Evolutionary conservation across 2,113 vertebrate genomes (phyloP), one percentile per base, ranked within the genome.

Genomic region (Peucedramus taeniatus): DNA sequence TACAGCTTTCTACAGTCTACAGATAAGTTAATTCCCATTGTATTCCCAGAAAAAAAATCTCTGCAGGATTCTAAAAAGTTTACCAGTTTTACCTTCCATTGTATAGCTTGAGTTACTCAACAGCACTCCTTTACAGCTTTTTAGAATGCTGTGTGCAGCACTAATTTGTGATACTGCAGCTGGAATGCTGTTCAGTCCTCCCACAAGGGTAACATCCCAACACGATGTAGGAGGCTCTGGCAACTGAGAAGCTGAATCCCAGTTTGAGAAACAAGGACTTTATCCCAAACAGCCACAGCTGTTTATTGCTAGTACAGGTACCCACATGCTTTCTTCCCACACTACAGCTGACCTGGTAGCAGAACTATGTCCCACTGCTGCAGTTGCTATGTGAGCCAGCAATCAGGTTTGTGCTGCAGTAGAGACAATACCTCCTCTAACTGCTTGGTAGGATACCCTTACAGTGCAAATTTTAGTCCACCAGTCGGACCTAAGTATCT

Each of bases 1-100:
- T 45, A 14, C 28, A 76, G 6, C 26, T 60, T 53, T 11, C 35
- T 3, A 47, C 0, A 14, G 9, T 11, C 35, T 3, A 47, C 0
- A 14, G 9, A 24, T 8, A 11, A 40, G 16, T 45, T 75, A 42
- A 47, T 37, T 19, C 23, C 33, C 10, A 4, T 8, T 88, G 7
- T 24, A 42, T 13, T 68, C 51, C 8, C 11, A 65, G 40, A 54
- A 64, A 35, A 35, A 28, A 6, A 40, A 7, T 50, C 20, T 40
- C 24, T 5, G 22, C 28, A 21, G 70, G 3, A 64, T 64, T 66
- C 23, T 18, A 44, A 22, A 10, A 47, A 6, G 17, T 13, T 77
- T 13, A 45, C 15, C 22, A 45, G 47, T 40, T 83, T 79, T 31
- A 35, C 39, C 31, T 87, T 76, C 22, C 5, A 7, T 49, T 60